These are phyloP conservation scores for Parnassius mnemosyne DNA, from an alignment of 2,888 invertebrate genomes.

Conservation along the genomic window DNA sequence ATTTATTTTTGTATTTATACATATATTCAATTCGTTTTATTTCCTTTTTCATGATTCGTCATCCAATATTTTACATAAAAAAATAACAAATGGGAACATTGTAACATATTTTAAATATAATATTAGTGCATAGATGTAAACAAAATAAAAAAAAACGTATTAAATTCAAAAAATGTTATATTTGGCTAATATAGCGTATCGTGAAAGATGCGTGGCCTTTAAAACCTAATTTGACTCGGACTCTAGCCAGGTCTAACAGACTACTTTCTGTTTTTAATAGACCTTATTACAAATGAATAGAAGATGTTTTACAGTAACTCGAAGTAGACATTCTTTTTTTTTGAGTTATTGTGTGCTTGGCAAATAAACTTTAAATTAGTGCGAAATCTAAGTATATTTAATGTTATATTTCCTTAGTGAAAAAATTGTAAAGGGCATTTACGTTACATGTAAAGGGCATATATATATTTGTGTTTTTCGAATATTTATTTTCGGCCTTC, in stretches of 20 bases:
- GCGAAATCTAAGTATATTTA: constrained; percentile 60
- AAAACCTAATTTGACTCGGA: constrained; percentile 27
- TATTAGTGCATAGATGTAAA: constrained; percentile 75
- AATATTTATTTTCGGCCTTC: constrained; percentile 52
- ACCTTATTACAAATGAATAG: constrained; percentile 3
- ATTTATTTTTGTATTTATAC: constrained; percentile 29
- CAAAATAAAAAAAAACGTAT: constrained; percentile 52
- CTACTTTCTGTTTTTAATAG: constrained; percentile 6
- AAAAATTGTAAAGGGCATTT: constrained; percentile 70
- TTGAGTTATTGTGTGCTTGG: constrained; percentile 35
- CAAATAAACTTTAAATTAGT: constrained; percentile 62
- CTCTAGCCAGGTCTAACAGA: constrained; percentile 20
- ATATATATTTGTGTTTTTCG: constrained; percentile 66
- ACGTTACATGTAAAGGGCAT: constrained; percentile 59
- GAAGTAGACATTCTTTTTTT: constrained; percentile 24
- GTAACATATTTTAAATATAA: constrained; percentile 79
- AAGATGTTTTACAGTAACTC: constrained; percentile 1
- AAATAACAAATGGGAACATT: constrained; percentile 80
- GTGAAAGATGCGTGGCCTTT: constrained; percentile 50
- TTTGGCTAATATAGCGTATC: constrained; percentile 69
- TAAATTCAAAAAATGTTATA: constrained; percentile 68
- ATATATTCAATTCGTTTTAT: constrained; percentile 31
- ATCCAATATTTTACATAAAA: constrained; percentile 52
- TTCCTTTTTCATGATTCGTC: constrained; percentile 37
- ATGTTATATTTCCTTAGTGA: constrained; percentile 61